Conservation (phyloP, 2,113 vertebrate genomes). For the Carollia perspicillata region DNA sequence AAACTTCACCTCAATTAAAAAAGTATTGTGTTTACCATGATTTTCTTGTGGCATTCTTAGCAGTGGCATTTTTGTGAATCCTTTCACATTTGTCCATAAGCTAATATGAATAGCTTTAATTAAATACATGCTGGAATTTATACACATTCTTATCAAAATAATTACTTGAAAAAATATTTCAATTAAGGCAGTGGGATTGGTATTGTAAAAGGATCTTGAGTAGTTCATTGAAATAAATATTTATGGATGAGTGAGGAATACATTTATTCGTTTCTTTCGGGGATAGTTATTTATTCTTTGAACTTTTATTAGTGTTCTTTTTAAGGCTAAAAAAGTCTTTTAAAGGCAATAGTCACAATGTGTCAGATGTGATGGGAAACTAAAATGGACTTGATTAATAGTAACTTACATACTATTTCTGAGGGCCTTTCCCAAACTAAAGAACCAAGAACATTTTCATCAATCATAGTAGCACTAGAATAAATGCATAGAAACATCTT, state of each 20-base stretch:
- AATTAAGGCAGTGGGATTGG: neutral
- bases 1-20: neutral
- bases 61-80: neutral
- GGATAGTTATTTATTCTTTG: neutral
- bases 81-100: neutral
- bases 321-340: neutral
- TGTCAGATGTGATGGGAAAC: neutral
- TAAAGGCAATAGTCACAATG: neutral
- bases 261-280: neutral
- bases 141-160: neutral
- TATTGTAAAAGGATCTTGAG: neutral
- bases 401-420: neutral
- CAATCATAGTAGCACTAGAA: neutral
- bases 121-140: neutral
- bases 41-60: neutral
- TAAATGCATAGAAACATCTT: neutral
- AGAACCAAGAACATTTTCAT: neutral
- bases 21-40: neutral
- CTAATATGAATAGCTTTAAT: neutral
- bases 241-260: neutral
- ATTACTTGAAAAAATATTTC: neutral
- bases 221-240: neutral
- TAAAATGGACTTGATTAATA: constrained; percentile 1
- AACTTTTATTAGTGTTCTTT: neutral
- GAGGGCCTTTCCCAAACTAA: neutral